Percentiles rank a stretch among this genome's conserved stretches.
phyloP scores from a whole-genome alignment of 2,113 vertebrate genomes.

The Rhinolophus ferrumequinum region DNA sequence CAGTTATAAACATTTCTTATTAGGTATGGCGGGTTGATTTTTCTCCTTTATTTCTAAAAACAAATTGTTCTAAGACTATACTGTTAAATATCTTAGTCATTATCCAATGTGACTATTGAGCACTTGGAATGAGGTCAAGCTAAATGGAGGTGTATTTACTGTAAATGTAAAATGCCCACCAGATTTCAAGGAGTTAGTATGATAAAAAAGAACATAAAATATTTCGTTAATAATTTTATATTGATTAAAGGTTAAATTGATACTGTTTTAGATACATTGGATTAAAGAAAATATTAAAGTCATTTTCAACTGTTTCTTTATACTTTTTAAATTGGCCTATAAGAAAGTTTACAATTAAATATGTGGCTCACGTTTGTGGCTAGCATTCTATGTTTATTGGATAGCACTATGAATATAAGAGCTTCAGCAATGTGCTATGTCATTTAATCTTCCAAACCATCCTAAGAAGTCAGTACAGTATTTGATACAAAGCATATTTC shows the following conservation, averaged over 20 bases:
- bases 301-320: neutral
- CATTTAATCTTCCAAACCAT: neutral
- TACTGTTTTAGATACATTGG: neutral
- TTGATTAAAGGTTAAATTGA: neutral
- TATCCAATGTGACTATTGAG: neutral
- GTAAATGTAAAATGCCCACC: neutral
- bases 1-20: neutral
- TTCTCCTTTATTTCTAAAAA: neutral
- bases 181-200: neutral
- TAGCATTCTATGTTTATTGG: neutral
- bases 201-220: neutral
- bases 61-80: neutral
- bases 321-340: neutral
- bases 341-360: neutral
- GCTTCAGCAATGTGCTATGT: neutral
- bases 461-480: neutral
- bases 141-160: neutral
- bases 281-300: neutral
- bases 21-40: neutral
- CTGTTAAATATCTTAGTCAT: neutral
- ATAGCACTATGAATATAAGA: neutral
- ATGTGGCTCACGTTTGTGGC: neutral
- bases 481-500: neutral
- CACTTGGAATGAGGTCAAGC: neutral
- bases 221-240: neutral